Conservation (phyloP, 2,113 vertebrate species). For the Gorsachius goisagi region DNA sequence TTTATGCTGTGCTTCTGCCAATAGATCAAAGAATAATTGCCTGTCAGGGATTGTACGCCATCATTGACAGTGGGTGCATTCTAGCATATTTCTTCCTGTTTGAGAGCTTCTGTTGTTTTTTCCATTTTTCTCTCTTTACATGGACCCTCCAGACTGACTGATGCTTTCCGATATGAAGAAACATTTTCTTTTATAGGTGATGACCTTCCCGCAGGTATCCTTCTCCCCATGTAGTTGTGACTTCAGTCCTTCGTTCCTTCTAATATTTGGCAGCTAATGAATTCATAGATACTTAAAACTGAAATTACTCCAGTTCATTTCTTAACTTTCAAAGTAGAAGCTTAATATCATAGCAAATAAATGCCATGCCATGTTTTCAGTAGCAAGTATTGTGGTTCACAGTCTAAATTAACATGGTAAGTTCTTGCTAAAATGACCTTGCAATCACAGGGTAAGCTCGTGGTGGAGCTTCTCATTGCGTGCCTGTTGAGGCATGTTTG, state of each 20-base stretch:
- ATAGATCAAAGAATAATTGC: conserved; percentile 48
- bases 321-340: neutral
- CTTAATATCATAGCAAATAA: neutral
- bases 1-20: conserved; percentile 38
- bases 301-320: neutral
- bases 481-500: neutral
- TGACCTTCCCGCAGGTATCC: neutral
- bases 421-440: neutral
- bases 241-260: neutral
- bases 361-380: neutral
- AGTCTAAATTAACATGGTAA: neutral
- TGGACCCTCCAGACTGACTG: neutral
- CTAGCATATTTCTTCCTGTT: conserved; percentile 10
- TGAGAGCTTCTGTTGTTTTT: neutral
- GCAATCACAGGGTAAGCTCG: neutral
- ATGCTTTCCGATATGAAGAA: neutral
- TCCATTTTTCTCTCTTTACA: neutral
- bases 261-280: neutral
- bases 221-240: neutral
- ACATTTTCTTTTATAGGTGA: neutral
- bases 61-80: neutral
- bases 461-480: neutral
- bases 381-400: neutral
- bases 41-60: neutral
- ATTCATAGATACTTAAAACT: neutral